Percentiles rank a stretch among this genome's conserved stretches.
Evolutionary conservation across 2,888 invertebrate species (phyloP).

Genomic region (Torymus auratus): DNA sequence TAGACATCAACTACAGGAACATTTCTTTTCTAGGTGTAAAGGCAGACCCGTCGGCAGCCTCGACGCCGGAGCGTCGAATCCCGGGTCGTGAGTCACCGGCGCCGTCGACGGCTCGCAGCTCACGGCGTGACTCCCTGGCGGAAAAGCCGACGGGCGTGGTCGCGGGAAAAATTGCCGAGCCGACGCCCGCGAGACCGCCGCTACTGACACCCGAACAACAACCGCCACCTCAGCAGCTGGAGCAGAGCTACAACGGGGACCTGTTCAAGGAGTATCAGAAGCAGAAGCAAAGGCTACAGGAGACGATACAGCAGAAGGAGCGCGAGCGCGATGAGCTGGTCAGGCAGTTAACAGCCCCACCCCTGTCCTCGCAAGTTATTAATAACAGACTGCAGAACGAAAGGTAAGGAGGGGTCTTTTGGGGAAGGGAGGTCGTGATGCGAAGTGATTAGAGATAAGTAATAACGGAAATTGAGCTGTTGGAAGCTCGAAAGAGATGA

Average conservation of each 20-base stretch:
- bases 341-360: constrained; percentile 76
- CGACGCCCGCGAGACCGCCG: constrained; percentile 66
- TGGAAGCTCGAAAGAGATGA: background rate
- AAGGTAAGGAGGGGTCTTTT: constrained; percentile 74
- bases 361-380: constrained; percentile 68
- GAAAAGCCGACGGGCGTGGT: constrained; percentile 77
- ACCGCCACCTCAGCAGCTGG: constrained; percentile 67
- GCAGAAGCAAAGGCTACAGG: constrained; percentile 84
- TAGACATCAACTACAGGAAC: background rate
- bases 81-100: constrained; percentile 82
- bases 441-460: background rate
- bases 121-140: constrained; percentile 82
- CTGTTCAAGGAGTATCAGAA: constrained; percentile 89
- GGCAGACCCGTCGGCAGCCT: constrained; percentile 78
- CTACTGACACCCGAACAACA: constrained; percentile 66
- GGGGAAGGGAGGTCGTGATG: background rate
- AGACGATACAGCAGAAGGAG: constrained; percentile 79
- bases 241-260: constrained; percentile 81
- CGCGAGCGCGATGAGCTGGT: constrained; percentile 79
- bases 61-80: constrained; percentile 82
- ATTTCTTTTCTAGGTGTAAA: constrained; percentile 65
- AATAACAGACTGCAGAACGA: constrained; percentile 78
- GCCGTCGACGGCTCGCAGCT: constrained; percentile 83
- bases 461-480: background rate
- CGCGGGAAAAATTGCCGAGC: constrained; percentile 72